Base-by-base conservation (phyloP, 2,113 vertebrate species). In the Anarrhichthys ocellatus region DNA sequence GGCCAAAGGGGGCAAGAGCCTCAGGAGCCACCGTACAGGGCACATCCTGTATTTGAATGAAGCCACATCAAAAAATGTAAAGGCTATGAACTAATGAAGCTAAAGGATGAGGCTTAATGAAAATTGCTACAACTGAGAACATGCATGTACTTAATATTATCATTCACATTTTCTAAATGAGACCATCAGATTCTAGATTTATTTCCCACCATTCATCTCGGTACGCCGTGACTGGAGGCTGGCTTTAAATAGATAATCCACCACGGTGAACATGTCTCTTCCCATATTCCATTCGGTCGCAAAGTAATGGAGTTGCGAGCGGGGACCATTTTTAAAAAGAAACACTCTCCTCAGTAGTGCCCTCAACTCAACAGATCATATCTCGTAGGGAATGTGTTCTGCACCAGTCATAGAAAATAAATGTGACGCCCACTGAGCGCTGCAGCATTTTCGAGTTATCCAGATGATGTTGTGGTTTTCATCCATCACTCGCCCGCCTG, bases 41-140 rank as follows among this genome's bases (percentile, higher is more conserved):
- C 70, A 52, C 48, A 29, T 29, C 24, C 73, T 80, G 80, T 44
- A 79, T 62, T 18, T 67, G 44, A 82, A 82, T 71, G 66, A 83
- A 76, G 5, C 48, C 42, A 18, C 34, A 77, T 73, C 11, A 84
- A 84, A 6, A 74, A 65, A 81, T 81, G 70, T 10, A 73, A 69
- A 58, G 67, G 15, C 18, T 9, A 27, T 42, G 54, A 68, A 20
- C n/a, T 13, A 59, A 36, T n/a, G 50, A 70, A 34, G 13, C 32
- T 65, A 15, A 80, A 65, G 14, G 64, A 74, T 20, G 61, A 40
- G 46, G 11, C 59, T 13, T 71, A n/a, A 70, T 76, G 59, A 86
- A 52, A 40, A 46, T 29, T 58, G 22, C 27, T 22, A 0, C 58
- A 22, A 59, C 34, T 61, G 29, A 67, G 52, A 52, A 22, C 48